These are phyloP conservation scores for Acestrorhynchus altus DNA, from an alignment of 2,797 vertebrate genomes.

Conservation along the genomic window DNA sequence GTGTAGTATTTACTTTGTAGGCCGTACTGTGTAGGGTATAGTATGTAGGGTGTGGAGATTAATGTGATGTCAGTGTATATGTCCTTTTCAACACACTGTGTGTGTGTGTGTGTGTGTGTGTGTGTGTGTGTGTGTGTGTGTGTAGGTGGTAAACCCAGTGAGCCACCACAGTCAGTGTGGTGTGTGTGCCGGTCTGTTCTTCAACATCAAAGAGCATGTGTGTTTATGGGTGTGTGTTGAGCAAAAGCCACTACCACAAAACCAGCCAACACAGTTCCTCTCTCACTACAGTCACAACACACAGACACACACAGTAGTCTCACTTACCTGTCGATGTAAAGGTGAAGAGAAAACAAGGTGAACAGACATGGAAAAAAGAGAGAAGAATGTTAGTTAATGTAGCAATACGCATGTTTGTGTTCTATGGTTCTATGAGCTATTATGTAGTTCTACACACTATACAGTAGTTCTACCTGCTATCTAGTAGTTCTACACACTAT, in stretches of 20 bases:
- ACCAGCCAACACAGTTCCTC: slow-evolving; percentile 52
- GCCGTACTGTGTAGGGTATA: not conserved
- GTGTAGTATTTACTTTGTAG: no score
- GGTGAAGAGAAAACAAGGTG: not conserved
- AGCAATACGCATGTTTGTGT: no score
- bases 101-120: slow-evolving; percentile 10
- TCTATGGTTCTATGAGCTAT: no score
- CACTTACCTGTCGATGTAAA: slow-evolving; percentile 67
- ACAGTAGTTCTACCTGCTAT: no score
- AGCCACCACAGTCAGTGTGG: not conserved
- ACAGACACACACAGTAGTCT: not conserved
- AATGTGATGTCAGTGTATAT: not conserved
- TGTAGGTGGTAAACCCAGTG: not conserved
- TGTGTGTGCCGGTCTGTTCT: slow-evolving; percentile 7
- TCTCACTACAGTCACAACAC: slow-evolving; percentile 11
- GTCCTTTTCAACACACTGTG: not conserved
- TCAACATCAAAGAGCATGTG: slow-evolving; percentile 27
- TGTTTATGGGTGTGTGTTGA: slow-evolving; percentile 54
- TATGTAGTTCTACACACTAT: no score
- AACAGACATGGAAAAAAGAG: slow-evolving; percentile 55
- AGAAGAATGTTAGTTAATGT: not conserved
- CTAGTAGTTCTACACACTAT: no score
- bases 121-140: slow-evolving; percentile 26
- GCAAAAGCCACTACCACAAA: slow-evolving; percentile 63
- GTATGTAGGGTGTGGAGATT: not conserved